Percentiles rank a stretch among this genome's conserved stretches.
phyloP scores from a whole-genome alignment of 2,888 invertebrate genomes.

The Norana najaformis region DNA sequence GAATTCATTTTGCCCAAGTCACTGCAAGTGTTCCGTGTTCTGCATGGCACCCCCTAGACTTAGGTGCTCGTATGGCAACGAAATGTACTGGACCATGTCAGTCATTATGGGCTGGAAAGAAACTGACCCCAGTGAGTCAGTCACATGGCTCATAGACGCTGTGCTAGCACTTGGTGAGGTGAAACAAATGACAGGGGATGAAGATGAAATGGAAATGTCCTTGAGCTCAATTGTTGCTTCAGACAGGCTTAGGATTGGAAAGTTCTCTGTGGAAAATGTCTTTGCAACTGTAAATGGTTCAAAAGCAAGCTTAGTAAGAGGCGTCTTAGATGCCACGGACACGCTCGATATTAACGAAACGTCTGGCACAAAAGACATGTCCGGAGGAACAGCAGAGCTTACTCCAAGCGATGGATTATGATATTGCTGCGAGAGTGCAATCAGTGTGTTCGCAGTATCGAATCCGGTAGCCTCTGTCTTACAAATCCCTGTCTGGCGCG shows the following conservation, averaged over 20 bases:
- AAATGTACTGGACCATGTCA: slow-evolving; percentile 16
- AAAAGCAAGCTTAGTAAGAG: slow-evolving; percentile 13
- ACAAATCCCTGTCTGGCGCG: not conserved
- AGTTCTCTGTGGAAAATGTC: not conserved
- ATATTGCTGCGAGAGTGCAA: slow-evolving; percentile 9
- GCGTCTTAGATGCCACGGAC: too few relatives aligned
- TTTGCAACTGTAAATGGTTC: not conserved
- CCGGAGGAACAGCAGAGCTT: not conserved
- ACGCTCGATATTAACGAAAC: not conserved
- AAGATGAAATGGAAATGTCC: not conserved
- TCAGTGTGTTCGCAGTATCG: slow-evolving; percentile 8
- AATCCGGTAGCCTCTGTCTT: not conserved
- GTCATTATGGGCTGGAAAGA: not conserved
- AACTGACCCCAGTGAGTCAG: not conserved
- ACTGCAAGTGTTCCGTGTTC: not conserved
- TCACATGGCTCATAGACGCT: not conserved
- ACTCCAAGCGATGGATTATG: not conserved
- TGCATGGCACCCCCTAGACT: not conserved
- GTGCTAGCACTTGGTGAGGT: not conserved
- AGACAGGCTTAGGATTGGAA: slow-evolving; percentile 1
- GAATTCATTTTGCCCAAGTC: not conserved
- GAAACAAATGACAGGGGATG: slow-evolving; percentile 9
- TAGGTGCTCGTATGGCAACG: not conserved
- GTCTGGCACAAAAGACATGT: not conserved
- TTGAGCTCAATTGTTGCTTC: not conserved